Conservation (phyloP, 2,113 vertebrate genomes). For the Mixornis gularis region DNA sequence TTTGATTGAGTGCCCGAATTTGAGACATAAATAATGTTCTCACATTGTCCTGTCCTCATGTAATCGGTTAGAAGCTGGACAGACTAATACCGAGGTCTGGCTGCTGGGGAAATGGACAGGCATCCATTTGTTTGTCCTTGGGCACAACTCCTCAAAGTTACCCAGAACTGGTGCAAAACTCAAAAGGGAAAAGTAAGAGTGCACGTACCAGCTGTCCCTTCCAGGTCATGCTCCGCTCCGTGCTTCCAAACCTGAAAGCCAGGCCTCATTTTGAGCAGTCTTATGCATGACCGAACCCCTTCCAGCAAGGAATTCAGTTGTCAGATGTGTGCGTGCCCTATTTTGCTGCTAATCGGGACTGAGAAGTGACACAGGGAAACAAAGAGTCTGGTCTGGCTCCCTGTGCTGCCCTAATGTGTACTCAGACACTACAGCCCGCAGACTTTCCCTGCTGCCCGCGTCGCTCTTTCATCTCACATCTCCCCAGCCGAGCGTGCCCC, state of each 20-base stretch:
- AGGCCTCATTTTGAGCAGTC: conserved; percentile 21
- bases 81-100: background rate
- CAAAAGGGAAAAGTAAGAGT: background rate
- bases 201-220: conserved; percentile 1
- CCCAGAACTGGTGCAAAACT: background rate
- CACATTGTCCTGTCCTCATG: rapidly evolving
- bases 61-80: background rate
- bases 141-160: background rate
- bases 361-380: conserved; percentile 8
- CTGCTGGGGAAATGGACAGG: background rate
- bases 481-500: background rate
- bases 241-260: conserved; percentile 37
- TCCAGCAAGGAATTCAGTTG: conserved; percentile 33
- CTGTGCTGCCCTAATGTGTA: rapidly evolving
- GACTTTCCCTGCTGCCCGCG: background rate
- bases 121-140: background rate
- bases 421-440: background rate
- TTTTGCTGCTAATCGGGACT: conserved; percentile 14
- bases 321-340: conserved; percentile 6
- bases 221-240: background rate
- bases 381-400: background rate
- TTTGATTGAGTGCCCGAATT: too few relatives aligned
- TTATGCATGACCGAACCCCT: conserved; percentile 42
- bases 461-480: background rate
- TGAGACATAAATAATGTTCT: background rate